Evolutionary conservation across 2,888 invertebrate species (phyloP).

Genomic region (Gortyna flavago): DNA sequence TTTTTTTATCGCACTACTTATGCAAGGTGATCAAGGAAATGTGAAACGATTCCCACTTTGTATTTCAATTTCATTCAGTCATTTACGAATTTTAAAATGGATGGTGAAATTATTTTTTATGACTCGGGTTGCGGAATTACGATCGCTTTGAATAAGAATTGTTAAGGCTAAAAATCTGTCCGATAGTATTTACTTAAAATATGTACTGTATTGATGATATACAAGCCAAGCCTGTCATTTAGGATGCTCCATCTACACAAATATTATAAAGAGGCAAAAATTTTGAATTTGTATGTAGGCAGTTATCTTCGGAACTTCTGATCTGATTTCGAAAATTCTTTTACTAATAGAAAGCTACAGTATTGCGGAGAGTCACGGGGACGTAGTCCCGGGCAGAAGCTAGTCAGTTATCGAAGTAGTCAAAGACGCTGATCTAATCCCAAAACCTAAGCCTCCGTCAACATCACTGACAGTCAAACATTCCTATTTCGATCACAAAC

Average conservation of each 20-base stretch:
- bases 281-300: no score
- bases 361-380: not conserved
- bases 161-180: not conserved
- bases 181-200: not conserved
- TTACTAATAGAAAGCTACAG: no score
- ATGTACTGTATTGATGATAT: not conserved
- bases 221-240: not conserved
- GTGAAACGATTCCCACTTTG: slow-evolving; percentile 46
- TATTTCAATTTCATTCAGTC: slow-evolving; percentile 33
- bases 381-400: not conserved
- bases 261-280: not conserved
- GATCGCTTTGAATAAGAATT: not conserved
- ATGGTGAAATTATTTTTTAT: slow-evolving; percentile 1
- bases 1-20: slow-evolving; percentile 46
- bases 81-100: slow-evolving; percentile 36
- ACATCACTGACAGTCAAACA: not conserved
- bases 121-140: not conserved
- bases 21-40: slow-evolving; percentile 49
- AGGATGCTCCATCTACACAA: not conserved
- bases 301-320: no score
- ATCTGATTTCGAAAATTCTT: no score
- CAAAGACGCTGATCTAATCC: not conserved
- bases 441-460: not conserved
- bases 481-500: not conserved
- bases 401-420: not conserved